Percentiles rank a stretch among this genome's conserved stretches.
Evolutionary conservation across 2,888 invertebrate species (phyloP).

Genomic region (Megamerina dolium): DNA sequence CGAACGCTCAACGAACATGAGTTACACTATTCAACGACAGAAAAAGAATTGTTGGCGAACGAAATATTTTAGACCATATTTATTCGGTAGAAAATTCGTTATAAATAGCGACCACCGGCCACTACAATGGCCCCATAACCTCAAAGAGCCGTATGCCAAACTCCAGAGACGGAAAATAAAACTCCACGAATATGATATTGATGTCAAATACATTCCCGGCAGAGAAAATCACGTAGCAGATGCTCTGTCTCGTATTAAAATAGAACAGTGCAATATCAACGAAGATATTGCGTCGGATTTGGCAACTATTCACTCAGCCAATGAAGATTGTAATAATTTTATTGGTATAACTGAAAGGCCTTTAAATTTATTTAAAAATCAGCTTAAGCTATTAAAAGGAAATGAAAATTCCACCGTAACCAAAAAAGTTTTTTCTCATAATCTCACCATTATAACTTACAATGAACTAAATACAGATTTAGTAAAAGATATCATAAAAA

Average conservation of each 20-base stretch:
- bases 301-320: no score
- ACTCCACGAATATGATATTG: conserved; percentile 15
- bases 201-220: conserved; percentile 14
- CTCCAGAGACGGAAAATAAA: conserved; percentile 15
- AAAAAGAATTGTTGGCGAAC: conserved; percentile 17
- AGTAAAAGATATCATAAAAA: no score
- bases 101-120: conserved; percentile 19
- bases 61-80: conserved; percentile 19
- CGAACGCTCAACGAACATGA: no score
- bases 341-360: no score
- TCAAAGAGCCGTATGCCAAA: conserved; percentile 8
- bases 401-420: neutral
- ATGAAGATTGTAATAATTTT: no score
- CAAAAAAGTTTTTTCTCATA: no score
- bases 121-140: conserved; percentile 10
- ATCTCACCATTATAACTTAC: no score
- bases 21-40: no score
- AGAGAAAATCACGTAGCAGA: conserved; percentile 15
- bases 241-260: conserved; percentile 13
- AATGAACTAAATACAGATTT: conserved; percentile 5
- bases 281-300: conserved; percentile 7
- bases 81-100: no score
- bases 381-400: conserved; percentile 6
- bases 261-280: conserved; percentile 11
- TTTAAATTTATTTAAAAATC: no score